Evolutionary conservation across 2,888 invertebrate genomes (phyloP).

Genomic region (Tenthredo livida): DNA sequence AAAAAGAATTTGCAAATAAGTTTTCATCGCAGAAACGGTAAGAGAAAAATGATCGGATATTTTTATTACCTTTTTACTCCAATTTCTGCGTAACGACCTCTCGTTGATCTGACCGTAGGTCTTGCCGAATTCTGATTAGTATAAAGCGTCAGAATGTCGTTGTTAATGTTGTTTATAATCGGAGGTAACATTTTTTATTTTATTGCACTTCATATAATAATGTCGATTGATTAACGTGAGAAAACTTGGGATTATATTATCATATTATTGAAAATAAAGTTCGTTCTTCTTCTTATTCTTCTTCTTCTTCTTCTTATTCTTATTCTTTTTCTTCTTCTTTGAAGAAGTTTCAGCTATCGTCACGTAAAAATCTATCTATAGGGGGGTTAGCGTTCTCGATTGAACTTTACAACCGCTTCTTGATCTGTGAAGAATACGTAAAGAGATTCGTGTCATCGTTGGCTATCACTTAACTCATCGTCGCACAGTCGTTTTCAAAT

Average conservation of each 20-base stretch:
- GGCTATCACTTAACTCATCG: slow-evolving; percentile 29
- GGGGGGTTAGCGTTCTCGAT: not conserved
- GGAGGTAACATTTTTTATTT: slow-evolving; percentile 72
- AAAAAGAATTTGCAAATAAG: not conserved
- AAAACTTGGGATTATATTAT: not conserved
- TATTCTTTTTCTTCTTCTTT: not conserved
- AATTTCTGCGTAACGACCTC: slow-evolving; percentile 76
- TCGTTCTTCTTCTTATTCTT: not conserved
- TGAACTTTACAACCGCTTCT: slow-evolving; percentile 5
- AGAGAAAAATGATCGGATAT: not conserved
- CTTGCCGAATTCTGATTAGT: slow-evolving; percentile 66
- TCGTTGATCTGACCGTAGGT: slow-evolving; percentile 66
- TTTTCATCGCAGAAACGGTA: not conserved
- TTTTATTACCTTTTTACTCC: slow-evolving; percentile 76
- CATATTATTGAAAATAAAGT: not conserved
- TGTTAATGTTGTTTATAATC: slow-evolving; percentile 75
- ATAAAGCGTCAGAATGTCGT: slow-evolving; percentile 75
- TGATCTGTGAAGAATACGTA: slow-evolving; percentile 36
- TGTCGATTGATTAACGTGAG: not conserved
- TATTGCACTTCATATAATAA: slow-evolving; percentile 9
- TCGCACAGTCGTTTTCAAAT: slow-evolving; percentile 11
- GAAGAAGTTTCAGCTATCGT: slow-evolving; percentile 20
- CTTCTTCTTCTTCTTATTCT: not conserved
- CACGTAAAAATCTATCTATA: not conserved
- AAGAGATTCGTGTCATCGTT: slow-evolving; percentile 16